Base-by-base conservation (phyloP, 1,140 invertebrate genomes). In the Harpegnathos saltator region DNA sequence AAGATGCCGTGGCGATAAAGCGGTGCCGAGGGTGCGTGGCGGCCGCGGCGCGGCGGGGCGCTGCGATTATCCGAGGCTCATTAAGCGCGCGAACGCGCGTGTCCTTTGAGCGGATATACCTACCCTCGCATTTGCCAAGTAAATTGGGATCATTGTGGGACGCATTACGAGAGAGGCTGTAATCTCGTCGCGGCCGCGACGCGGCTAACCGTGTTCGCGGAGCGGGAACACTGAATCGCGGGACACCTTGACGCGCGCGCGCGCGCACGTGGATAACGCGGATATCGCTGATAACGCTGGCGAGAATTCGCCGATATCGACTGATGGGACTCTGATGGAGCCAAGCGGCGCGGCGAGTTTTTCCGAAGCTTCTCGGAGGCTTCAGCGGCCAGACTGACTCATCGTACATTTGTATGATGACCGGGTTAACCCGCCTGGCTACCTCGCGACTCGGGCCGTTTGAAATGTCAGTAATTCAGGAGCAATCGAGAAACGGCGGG, bases 401-500 rank as follows among this genome's bases (percentile, higher is more conserved):
- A 38, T 54, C 33, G 44, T 26, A 38, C 62, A 2, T 68, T 15
- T 26, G n/a, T n/a, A n/a, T 33, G 75, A 48, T 69, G 26, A 62
- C 29, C 29, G n/a, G n/a, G n/a, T n/a, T n/a, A n/a, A n/a, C n/a
- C 19, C 14, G 24, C 15, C n/a, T 48, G n/a, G 29, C 38, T 33
- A 19, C 14, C n/a, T n/a, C 14, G 29, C 29, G 62, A 68, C 58
- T 58, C 52, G 63, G 4, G 17, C 33, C 7, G 52, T 78, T 69
- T 80, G 75, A 80, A 69, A 80, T 80, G 65, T 80, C 52, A 69
- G 75, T 80, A 80, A 80, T 80, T n/a, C 65, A 80, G 65, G 14
- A 80, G 65, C 65, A 78, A 78, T 78, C 75, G 63, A 56, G 63
- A 78, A 44, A 11, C 63, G 17, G 12, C 50, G 75, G 63, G 75